Evolutionary conservation across 2,113 vertebrate species (phyloP).

Genomic region (Puma concolor): DNA sequence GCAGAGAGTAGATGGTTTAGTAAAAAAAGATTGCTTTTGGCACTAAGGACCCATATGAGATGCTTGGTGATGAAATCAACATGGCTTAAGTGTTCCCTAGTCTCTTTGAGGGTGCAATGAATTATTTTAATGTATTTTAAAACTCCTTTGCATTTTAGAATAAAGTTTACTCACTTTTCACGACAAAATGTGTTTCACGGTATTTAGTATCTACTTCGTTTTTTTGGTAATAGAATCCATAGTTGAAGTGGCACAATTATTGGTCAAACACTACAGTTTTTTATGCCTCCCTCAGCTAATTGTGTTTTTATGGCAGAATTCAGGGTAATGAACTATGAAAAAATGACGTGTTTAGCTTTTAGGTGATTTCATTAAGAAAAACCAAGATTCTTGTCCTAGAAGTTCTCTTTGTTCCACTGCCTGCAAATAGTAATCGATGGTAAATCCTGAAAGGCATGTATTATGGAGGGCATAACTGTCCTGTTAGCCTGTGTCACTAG

Average conservation of each 20-base stretch:
- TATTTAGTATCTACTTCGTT: not conserved
- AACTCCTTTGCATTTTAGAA: not conserved
- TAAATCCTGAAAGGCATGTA: not conserved
- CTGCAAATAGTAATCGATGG: not conserved
- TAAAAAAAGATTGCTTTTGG: not conserved
- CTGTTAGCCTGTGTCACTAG: not conserved
- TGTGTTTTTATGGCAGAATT: not conserved
- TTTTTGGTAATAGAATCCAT: not conserved
- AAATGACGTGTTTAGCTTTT: not conserved
- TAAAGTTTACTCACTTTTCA: not conserved
- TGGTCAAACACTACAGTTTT: not conserved
- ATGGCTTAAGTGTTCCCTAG: not conserved
- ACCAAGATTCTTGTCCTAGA: not conserved
- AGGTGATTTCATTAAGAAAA: not conserved
- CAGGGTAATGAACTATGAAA: not conserved
- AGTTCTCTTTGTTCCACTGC: not conserved
- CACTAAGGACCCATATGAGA: not conserved
- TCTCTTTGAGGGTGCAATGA: not conserved
- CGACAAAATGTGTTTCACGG: not conserved
- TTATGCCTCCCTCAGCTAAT: not conserved
- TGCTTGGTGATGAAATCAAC: not conserved
- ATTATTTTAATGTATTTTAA: not conserved
- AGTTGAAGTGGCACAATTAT: not conserved
- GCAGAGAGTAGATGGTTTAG: not conserved
- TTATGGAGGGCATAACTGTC: not conserved